Base-by-base conservation (phyloP, 23 tunicate species). In the Ascidia mentula region DNA sequence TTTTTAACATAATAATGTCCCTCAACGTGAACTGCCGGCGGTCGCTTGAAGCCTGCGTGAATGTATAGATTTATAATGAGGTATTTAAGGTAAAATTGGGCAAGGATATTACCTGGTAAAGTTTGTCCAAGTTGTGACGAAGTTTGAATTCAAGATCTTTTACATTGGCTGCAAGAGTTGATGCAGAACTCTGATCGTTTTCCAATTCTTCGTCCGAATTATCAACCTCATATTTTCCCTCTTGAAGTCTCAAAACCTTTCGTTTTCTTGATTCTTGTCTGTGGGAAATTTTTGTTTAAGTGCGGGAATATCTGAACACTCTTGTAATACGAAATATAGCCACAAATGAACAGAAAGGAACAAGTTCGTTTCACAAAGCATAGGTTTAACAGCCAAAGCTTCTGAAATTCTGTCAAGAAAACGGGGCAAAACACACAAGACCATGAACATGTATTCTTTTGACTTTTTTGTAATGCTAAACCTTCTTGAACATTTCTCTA, bases 1-100 rank as follows among this genome's bases (percentile, higher is more conserved):
- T 73, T 53, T 96, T 93, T 40, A 96, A 46, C 79, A 96, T 87
- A 60, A 76, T 72, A 22, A 96, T 60, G 75, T 96, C 97, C 22
- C 87, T 72, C 36, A 83, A 46, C 37, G 87, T 80, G 24, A 91
- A 83, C n/a, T 82, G 69, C 9, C 93, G 40, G 40, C 86, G 77
- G 65, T 82, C 93, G 60, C 87, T 88, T 20, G 87, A 82, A 3
- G 87, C 85, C 93, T 82, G 69, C 9, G 4, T 8, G 13, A 77
- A 18, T 6, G 30, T n/a, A n/a, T n/a, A n/a, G n/a, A n/a, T n/a
- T n/a, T n/a, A n/a, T n/a, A n/a, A n/a, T n/a, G n/a, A n/a, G n/a
- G n/a, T n/a, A 15, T 42, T 42, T 42, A 42, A 42, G 15, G 53
- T 15, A 42, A 42, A 12, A 42, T 42, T 12, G 53, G 12, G 53